These are phyloP conservation scores for Psittacula cyanocephala DNA, from an alignment of 2,113 vertebrate genomes.

Conservation along the genomic window DNA sequence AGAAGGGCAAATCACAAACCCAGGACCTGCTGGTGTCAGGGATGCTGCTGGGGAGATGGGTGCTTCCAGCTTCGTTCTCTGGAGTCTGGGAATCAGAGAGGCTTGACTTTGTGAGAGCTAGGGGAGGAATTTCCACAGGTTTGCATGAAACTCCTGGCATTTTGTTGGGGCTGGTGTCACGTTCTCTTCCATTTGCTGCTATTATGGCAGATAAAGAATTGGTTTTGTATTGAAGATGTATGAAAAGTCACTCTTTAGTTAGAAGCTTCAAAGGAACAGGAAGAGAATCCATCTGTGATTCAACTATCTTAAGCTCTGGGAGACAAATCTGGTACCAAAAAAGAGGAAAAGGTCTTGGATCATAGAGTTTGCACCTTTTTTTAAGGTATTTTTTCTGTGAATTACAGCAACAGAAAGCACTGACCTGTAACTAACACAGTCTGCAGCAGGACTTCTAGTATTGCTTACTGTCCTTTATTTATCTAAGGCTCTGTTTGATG, in stretches of 20 bases:
- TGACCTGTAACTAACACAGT: not conserved
- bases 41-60: not conserved
- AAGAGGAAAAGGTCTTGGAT: not conserved
- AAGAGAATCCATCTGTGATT: not conserved
- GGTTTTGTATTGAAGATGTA: not conserved
- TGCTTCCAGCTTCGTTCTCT: not conserved
- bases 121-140: not conserved
- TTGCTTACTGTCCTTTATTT: not conserved
- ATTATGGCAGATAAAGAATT: not conserved
- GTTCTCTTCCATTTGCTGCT: not conserved
- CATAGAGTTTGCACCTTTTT: not conserved
- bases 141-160: not conserved
- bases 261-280: not conserved
- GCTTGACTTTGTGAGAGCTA: not conserved
- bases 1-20: not conserved
- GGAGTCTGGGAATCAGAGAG: not conserved
- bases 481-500: not conserved
- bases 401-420: not conserved
- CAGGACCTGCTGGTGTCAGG: accelerated
- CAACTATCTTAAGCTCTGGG: not conserved
- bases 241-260: not conserved
- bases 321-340: not conserved
- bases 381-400: not conserved
- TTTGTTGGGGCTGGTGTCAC: not conserved
- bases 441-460: not conserved